Percentiles rank a stretch among this genome's conserved stretches.
Conservation (phyloP, 30 jellyfish, hydroid and myxozoan species). For the Sanderia malayensis region DNA sequence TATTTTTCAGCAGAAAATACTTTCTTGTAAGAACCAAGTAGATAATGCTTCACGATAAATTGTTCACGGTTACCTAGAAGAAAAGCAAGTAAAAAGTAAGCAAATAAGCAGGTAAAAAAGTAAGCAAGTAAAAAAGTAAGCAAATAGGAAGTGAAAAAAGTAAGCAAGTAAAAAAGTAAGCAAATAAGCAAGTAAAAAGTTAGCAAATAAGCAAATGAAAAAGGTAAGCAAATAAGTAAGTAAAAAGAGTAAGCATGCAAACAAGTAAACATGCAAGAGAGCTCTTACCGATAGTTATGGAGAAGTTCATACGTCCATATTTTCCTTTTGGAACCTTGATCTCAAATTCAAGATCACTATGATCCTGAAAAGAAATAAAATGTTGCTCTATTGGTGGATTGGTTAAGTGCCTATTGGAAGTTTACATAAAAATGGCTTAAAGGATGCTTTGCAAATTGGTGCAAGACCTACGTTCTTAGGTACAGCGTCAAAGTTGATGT, state of each 20-base stretch:
- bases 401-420: too few relatives aligned
- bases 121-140: too few relatives aligned
- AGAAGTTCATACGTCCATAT: slow-evolving; percentile 40
- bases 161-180: too few relatives aligned
- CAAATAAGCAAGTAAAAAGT: too few relatives aligned
- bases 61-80: slow-evolving; percentile 35
- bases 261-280: too few relatives aligned
- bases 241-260: too few relatives aligned
- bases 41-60: slow-evolving; percentile 10
- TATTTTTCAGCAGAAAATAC: slow-evolving; percentile 43
- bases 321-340: slow-evolving; percentile 30
- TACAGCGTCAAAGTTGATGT: slow-evolving; percentile 29
- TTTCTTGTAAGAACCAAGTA: slow-evolving; percentile 35
- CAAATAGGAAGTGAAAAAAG: background rate
- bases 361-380: slow-evolving; percentile 30
- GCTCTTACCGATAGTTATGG: slow-evolving; percentile 56
- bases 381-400: too few relatives aligned
- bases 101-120: background rate
- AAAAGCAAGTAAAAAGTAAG: background rate
- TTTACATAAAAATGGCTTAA: too few relatives aligned
- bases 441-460: too few relatives aligned
- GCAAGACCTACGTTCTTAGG: slow-evolving; percentile 1
- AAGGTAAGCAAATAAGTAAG: too few relatives aligned
- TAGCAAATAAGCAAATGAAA: too few relatives aligned
- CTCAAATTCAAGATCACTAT: slow-evolving; percentile 41